Percentiles rank a stretch among this genome's conserved stretches.
These are phyloP conservation scores for Chaenodraco wilsoni DNA, from an alignment of 2,797 vertebrate genomes.

Conservation along the genomic window DNA sequence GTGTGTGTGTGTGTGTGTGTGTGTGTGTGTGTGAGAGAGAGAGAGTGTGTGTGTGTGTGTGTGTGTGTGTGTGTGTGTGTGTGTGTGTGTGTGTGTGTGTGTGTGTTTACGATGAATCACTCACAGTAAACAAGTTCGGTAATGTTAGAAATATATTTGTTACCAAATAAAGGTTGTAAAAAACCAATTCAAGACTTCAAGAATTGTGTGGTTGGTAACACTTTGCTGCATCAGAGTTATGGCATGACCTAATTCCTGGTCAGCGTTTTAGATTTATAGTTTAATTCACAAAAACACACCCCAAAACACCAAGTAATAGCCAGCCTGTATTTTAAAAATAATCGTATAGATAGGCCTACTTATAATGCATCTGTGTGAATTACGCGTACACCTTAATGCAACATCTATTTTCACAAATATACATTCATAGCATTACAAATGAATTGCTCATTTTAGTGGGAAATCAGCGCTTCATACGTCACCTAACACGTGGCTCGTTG, in stretches of 20 bases:
- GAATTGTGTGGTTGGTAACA: too few relatives aligned
- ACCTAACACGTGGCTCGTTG: constrained; percentile 52
- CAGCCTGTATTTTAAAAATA: background rate
- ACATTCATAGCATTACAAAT: background rate
- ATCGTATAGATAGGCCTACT: background rate
- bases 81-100: background rate
- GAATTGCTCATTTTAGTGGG: background rate
- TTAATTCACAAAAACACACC: background rate
- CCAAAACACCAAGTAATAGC: background rate
- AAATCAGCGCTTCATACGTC: constrained; percentile 6
- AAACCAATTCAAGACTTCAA: too few relatives aligned
- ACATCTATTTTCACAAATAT: background rate
- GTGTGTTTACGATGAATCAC: background rate
- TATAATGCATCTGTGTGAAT: background rate
- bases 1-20: background rate
- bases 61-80: background rate
- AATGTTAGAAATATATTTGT: too few relatives aligned
- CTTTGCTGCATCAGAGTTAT: too few relatives aligned
- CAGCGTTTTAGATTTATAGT: background rate
- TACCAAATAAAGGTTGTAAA: too few relatives aligned
- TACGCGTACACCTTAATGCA: background rate
- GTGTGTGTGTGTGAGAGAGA: background rate
- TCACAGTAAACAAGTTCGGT: background rate
- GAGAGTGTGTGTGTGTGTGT: background rate
- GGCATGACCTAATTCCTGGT: background rate